Base-by-base conservation (phyloP, 1,140 invertebrate genomes). In the Mamestra configurata region DNA sequence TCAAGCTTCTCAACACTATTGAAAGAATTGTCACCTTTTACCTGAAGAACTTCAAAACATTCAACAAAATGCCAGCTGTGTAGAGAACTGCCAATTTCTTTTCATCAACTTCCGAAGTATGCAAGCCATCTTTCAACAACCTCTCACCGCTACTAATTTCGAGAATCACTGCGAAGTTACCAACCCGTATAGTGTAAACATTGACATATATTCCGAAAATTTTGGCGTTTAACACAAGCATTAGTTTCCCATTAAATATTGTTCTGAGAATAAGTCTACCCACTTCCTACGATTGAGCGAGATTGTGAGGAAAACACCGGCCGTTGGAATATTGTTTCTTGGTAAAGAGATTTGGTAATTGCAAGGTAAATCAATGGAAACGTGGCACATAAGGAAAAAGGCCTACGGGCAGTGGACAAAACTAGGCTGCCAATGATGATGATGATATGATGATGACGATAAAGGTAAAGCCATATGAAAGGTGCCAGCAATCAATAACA, bases 201-300 rank as follows among this genome's bases (percentile, higher is more conserved):
- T 68, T 68, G 64, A 68, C 64, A 64, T 64, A 37, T 64, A 46
- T 68, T 49, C 20, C 18, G 11, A 66, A 66, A 66, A 68, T 68
- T 37, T 66, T 43, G 8, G 57, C 53, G 55, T 59, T 61, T n/a
- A 68, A 68, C 64, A 27, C 40, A 49, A 49, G 22, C 20, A 7
- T 46, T 68, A 27, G 40, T 49, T 68, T 46, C 64, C 3, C 64
- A 68, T 68, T 68, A 68, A 68, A 68, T 46, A 46, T 68, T 1
- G 40, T 68, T 68, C 64, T 43, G 3, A 24, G 64, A 68, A 68
- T 10, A 13, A 13, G 11, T 22, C 31, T 61, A 8, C 37, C 8
- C 13, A 27, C 40, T 46, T 68, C 64, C 64, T 68, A 27, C 64
- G 22, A 68, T 68, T 46, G 40, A 24, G 40, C 40, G 64, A 49